Evolutionary conservation across 2,888 invertebrate species (phyloP).

Genomic region (Falcaria lacertinaria): DNA sequence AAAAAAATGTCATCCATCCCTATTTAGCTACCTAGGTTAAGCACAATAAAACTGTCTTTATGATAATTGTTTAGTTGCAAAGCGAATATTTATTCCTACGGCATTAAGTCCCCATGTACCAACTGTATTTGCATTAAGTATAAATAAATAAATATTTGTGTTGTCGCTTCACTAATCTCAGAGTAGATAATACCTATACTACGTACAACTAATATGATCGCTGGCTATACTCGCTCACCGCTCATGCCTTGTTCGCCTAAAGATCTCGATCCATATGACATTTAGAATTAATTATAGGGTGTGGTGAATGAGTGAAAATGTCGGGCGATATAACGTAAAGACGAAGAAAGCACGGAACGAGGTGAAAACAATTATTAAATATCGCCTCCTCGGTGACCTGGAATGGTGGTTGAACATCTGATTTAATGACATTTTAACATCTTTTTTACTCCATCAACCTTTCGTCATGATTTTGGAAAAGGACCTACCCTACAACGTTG

Average conservation of each 20-base stretch:
- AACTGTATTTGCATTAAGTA: too few species aligned
- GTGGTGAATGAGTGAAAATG: constrained; percentile 54
- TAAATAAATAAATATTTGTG: too few species aligned
- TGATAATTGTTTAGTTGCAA: too few species aligned
- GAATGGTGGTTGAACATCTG: background rate
- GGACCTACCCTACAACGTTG: too few species aligned
- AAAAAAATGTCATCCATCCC: too few species aligned
- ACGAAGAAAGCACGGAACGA: constrained; percentile 39
- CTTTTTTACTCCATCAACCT: background rate
- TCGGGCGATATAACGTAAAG: constrained; percentile 41
- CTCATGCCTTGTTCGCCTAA: constrained; percentile 17
- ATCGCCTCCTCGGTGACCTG: background rate
- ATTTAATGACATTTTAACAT: background rate
- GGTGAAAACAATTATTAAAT: constrained; percentile 3
- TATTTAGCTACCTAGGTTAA: too few species aligned
- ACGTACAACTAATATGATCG: too few species aligned
- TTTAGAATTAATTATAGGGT: constrained; percentile 70
- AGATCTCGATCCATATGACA: constrained; percentile 57
- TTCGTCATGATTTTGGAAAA: background rate
- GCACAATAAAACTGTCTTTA: too few species aligned
- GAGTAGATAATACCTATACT: too few species aligned
- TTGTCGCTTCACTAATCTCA: too few species aligned
- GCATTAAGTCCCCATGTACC: too few species aligned
- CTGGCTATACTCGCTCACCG: constrained; percentile 24
- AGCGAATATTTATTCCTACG: too few species aligned